Evolutionary conservation across 2,888 invertebrate species (phyloP), one percentile per base, ranked within the genome.

Genomic region (Cyrtodaria siliqua): DNA sequence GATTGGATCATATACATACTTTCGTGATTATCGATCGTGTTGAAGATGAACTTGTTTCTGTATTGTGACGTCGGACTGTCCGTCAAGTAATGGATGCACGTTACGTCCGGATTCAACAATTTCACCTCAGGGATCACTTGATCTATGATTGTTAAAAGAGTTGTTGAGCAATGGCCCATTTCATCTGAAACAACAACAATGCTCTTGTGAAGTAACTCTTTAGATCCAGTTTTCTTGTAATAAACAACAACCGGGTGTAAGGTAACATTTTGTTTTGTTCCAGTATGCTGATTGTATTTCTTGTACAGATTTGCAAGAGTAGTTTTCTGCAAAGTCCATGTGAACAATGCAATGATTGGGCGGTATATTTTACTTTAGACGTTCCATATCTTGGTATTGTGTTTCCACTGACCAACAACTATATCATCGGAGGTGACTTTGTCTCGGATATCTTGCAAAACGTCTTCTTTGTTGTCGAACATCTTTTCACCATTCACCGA

Each of bases 251-350:
- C 40, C 16, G 40, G 16, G 16, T 63, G 53, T 14, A 74, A 52
- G 16, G 72, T 66, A 29, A 61, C 56, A 47, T 42, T 50, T n/a
- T n/a, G 49, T 61, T 44, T 63, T 61, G 64, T 63, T 70, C 67
- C 71, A 79, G 60, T 78, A 67, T 3, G 76, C 79, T 14, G 60
- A 66, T 53, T 72, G 67, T 20, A 79, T 64, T n/a, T n/a, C n/a
- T n/a, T n/a, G n/a, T n/a, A n/a, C n/a, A n/a, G n/a, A n/a, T n/a
- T 56, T 60, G 42, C 76, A 78, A 23, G 16, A 26, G 49, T 73
- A 73, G 44, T 68, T 78, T 53, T 78, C 77, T n/a, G 56, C 53
- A 20, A 78, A 78, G 38, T 72, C 76, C 77, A 71, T 72, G n/a
- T 78, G 77, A 16, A 78, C 59, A 20, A 77, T 56, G 23, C 50